Conservation (phyloP, 2,888 invertebrate species). For the Acrobasis suavella region DNA sequence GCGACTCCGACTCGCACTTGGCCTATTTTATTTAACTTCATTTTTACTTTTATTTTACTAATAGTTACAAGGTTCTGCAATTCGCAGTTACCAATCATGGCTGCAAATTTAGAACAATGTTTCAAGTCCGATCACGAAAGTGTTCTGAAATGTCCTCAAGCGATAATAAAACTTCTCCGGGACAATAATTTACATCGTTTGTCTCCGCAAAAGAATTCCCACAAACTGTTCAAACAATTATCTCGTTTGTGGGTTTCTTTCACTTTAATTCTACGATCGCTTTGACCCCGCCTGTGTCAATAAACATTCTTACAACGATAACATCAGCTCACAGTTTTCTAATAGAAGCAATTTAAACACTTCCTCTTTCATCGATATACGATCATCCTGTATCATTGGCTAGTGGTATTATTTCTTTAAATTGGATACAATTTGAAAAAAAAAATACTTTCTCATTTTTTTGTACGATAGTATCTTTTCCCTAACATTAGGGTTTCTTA, state of each 20-base stretch:
- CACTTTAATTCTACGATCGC: slow-evolving; percentile 9
- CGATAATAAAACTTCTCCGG: background rate
- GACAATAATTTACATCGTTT: slow-evolving; percentile 7
- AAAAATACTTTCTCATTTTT: too few species aligned
- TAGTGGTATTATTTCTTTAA: too few species aligned
- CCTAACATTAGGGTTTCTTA: too few species aligned
- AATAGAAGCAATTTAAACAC: slow-evolving; percentile 1
- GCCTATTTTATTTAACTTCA: too few species aligned
- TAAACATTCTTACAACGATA: slow-evolving; percentile 8
- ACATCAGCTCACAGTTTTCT: slow-evolving; percentile 4
- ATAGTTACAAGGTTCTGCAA: too few species aligned
- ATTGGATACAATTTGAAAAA: too few species aligned
- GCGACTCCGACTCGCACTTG: too few species aligned
- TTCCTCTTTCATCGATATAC: background rate
- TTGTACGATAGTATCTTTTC: too few species aligned
- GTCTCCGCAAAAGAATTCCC: slow-evolving; percentile 1
- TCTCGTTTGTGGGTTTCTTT: slow-evolving; percentile 10
- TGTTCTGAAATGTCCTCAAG: background rate
- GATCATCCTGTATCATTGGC: too few species aligned
- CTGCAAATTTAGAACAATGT: background rate
- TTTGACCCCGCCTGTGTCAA: slow-evolving; percentile 2
- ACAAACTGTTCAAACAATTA: slow-evolving; percentile 2
- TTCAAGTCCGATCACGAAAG: background rate
- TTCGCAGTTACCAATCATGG: background rate
- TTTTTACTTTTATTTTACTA: too few species aligned